phyloP scores from a whole-genome alignment of 2,113 vertebrate genomes.

The Pantherophis guttatus region DNA sequence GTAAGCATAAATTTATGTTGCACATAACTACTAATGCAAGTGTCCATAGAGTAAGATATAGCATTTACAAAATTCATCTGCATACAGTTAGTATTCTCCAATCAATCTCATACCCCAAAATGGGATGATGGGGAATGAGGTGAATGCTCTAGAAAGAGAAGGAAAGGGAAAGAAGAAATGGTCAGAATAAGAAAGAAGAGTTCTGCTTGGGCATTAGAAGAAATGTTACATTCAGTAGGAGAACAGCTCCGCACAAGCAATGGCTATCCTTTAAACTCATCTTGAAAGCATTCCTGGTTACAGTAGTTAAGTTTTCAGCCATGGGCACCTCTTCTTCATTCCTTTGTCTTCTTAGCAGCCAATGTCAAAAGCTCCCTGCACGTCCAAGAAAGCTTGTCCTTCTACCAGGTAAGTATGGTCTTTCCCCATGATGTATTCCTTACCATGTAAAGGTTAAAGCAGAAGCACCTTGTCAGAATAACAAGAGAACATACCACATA shows the following conservation, averaged over 20 bases:
- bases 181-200: not conserved
- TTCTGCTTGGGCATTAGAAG: not conserved
- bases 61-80: not conserved
- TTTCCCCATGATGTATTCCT: not conserved
- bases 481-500: not conserved
- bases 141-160: not conserved
- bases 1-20: not conserved
- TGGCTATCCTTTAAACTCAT: not conserved
- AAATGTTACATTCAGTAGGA: not conserved
- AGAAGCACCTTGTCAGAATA: not conserved
- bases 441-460: not conserved
- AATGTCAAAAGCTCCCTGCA: not conserved
- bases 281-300: not conserved
- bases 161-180: not conserved
- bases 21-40: not conserved
- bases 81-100: not conserved
- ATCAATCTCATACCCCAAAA: not conserved
- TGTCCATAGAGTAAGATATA: not conserved
- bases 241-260: not conserved
- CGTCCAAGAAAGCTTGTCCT: not conserved
- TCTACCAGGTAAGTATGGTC: not conserved
- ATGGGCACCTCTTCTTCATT: not conserved
- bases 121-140: not conserved
- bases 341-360: not conserved
- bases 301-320: not conserved